phyloP scores from a whole-genome alignment of 2,888 invertebrate species.

The Drosophila subsilvestris region DNA sequence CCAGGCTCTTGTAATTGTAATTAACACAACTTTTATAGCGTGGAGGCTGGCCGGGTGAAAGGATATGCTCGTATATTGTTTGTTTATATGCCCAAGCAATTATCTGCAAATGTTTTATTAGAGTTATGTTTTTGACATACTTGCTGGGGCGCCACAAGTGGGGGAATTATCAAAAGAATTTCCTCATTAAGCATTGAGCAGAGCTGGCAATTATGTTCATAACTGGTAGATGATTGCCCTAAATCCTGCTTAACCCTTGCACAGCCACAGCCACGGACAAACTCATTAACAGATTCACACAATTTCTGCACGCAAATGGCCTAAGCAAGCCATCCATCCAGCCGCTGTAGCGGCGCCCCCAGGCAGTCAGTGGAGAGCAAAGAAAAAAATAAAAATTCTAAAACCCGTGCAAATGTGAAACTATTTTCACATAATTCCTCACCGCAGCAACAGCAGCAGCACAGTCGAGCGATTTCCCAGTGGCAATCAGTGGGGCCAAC shows the following conservation, averaged over 20 bases:
- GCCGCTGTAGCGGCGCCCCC: slow-evolving; percentile 8
- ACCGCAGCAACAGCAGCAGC: slow-evolving; percentile 23
- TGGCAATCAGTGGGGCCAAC: slow-evolving; percentile 72
- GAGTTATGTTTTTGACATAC: slow-evolving; percentile 69
- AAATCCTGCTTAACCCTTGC: slow-evolving; percentile 50
- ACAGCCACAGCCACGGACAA: slow-evolving; percentile 23
- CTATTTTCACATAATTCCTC: slow-evolving; percentile 72
- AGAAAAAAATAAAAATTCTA: slow-evolving; percentile 23
- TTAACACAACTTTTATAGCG: slow-evolving; percentile 39
- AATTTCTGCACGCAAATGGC: slow-evolving; percentile 76
- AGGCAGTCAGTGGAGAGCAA: slow-evolving; percentile 18
- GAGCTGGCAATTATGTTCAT: slow-evolving; percentile 26
- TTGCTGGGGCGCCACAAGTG: slow-evolving; percentile 42
- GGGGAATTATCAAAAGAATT: slow-evolving; percentile 32
- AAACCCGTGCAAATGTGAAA: slow-evolving; percentile 63
- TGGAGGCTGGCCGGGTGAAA: background rate
- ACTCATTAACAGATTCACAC: slow-evolving; percentile 78
- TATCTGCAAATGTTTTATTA: slow-evolving; percentile 74
- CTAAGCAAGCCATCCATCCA: slow-evolving; percentile 22
- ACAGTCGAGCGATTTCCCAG: slow-evolving; percentile 74
- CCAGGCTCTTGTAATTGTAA: slow-evolving; percentile 42
- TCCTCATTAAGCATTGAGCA: slow-evolving; percentile 14
- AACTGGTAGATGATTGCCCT: slow-evolving; percentile 30
- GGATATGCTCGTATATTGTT: background rate
- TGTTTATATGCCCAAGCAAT: slow-evolving; percentile 43